phyloP scores from a whole-genome alignment of 2,888 invertebrate genomes.

The Megastigmus dorsalis region DNA sequence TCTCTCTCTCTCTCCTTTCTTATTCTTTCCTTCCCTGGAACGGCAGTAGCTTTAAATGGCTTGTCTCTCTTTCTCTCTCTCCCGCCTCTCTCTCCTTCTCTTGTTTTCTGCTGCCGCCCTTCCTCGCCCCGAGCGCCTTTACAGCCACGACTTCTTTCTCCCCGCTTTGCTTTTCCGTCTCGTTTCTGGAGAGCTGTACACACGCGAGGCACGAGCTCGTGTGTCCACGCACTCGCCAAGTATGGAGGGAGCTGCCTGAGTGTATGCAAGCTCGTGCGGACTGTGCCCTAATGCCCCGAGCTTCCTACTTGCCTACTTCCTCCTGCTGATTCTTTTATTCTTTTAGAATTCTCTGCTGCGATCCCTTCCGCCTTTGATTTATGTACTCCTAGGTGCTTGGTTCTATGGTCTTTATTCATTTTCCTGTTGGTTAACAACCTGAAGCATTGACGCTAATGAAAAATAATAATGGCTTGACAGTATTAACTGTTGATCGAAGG shows the following conservation, averaged over 20 bases:
- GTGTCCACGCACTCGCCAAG: constrained; percentile 5
- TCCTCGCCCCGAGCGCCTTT: too few species aligned
- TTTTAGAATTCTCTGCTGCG: neutral
- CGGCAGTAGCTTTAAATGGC: constrained; percentile 21
- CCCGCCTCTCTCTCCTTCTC: neutral
- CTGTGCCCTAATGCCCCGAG: neutral
- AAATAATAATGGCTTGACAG: neutral
- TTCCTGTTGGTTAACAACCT: neutral
- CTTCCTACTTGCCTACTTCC: neutral
- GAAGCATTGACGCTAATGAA: too few species aligned
- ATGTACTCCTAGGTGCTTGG: neutral
- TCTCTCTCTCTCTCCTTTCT: neutral
- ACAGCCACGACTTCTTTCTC: too few species aligned
- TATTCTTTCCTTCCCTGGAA: neutral
- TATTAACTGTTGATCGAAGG: too few species aligned
- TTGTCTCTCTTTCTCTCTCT: neutral
- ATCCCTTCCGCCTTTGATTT: neutral
- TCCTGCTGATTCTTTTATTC: neutral
- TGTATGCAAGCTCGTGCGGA: neutral
- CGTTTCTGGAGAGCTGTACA: too few species aligned
- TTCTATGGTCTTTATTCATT: too few species aligned
- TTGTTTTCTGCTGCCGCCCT: too few species aligned
- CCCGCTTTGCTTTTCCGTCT: neutral
- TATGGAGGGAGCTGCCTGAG: neutral
- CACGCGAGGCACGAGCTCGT: neutral